Base-by-base conservation (phyloP, 2,113 vertebrate genomes). In the Anseranas semipalmata region DNA sequence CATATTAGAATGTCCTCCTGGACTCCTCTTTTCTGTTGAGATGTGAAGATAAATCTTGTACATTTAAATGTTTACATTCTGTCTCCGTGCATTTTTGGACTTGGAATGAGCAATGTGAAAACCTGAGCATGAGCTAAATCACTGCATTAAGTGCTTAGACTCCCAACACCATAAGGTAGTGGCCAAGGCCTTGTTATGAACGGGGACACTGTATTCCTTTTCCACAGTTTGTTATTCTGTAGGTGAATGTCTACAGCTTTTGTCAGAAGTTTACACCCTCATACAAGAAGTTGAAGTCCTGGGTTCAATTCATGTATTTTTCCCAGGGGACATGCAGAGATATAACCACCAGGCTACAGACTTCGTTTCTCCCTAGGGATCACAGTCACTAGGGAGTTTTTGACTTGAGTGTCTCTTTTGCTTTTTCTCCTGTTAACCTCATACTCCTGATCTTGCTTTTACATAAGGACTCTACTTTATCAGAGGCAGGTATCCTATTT, bases 1-100 rank as follows among this genome's bases (percentile, higher is more conserved):
- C 55, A 67, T 14, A 2, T 56, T 56, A 48, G 0, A 0, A 0
- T 52, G 18, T 56, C 45, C 3, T 48, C 10, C 24, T 41, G 48
- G 21, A 46, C 16, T 37, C 1, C 25, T 18, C 55, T 65, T 65
- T 65, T 37, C 35, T 2, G 3, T 4, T 76, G 24, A 59, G 16
- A 5, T 56, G 15, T 76, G 39, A 65, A 83, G 75, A 78, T 45
- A 75, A 71, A 6, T 81, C 2, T 78, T 12, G 55, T 41, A 46
- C 7, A 32, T 76, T n/a, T 76, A 46, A 73, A 60, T 63, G 10
- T 18, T 76, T 6, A 19, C 1, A 37, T 83, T 83, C 37, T 55
- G 45, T 18, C 15, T 65, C 32, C 9, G 21, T 1, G 2, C 5
- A 30, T n/a, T 63, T 73, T 50, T 89, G 37, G 4, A 46, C 33